Evolutionary conservation across 2,113 vertebrate genomes (phyloP), one percentile per base, ranked within the genome.

Genomic region (Phalacrocorax carbo): DNA sequence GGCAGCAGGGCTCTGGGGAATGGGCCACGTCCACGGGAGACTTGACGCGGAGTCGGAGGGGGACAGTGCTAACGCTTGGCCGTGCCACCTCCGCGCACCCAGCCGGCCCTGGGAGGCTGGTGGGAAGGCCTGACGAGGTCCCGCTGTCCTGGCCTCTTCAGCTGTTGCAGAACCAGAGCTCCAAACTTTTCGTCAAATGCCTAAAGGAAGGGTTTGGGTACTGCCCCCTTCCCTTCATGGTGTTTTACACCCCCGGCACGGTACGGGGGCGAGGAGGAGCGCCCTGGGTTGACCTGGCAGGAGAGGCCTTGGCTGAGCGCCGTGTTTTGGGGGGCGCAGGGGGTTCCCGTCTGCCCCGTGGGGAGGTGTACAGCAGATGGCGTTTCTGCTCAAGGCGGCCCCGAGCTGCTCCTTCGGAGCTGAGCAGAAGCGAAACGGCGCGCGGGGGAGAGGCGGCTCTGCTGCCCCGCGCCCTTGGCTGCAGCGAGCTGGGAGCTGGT

Each of bases 41-140:
- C 8, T 3, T 66, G 52, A 13, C 0, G 3, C 26, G 60, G 13
- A 14, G 17, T 61, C 2, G 0, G 62, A 15, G 32, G 7, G 29
- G 57, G 10, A n/a, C 15, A 1, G 60, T 1, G 5, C 10, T 27
- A 15, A 40, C 30, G 3, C 30, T 5, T 46, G 30, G 40, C n/a
- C 1, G 0, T 8, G 62, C 49, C 34, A 32, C 38, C 13, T 7
- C 23, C 0, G 0, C 0, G 7, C 1, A 1, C 38, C 29, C 13
- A 5, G 29, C 36, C 1, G 49, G 5, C 10, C 2, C 22, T 3
- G 42, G 16, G 62, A 19, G 4, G 9, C 57, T 29, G 51, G 4
- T 22, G 32, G 65, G 14, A 22, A 21, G 46, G 32, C 32, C 20
- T 6, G 14, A 12, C 0, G 30, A 36, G 40, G 21, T 15, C 22